Base-by-base conservation (phyloP, 2,113 vertebrate genomes). In the Lophotis ruficrista region DNA sequence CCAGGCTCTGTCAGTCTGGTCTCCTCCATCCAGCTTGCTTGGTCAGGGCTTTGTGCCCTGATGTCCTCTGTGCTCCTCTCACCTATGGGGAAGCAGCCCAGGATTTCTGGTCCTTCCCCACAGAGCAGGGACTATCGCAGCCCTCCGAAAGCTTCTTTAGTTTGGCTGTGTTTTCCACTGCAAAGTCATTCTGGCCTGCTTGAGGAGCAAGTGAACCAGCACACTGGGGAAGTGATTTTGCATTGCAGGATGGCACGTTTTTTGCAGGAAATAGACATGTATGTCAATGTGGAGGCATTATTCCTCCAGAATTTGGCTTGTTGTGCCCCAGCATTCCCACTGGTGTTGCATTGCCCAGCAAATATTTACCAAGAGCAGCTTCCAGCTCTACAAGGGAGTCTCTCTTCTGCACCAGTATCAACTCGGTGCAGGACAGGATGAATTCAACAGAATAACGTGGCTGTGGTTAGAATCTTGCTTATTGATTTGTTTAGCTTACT, bases 181-280 rank as follows among this genome's bases (percentile, higher is more conserved):
- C 24, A 48, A 81, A 51, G 37, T 33, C 27, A 15, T 53, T 83
- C 54, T 43, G 33, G 37, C 30, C 56, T 62, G 21, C 37, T 87
- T 79, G 48, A 75, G 65, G 79, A 85, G 14, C 25, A 70, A 45
- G 8, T 7, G 43, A 66, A 58, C n/a, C 20, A 21, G 37, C 19
- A 28, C 0, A 0, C 0, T 31, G 33, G 33, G 23, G n/a, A 79
- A 54, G 28, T 9, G 45, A 43, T 47, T 93, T 71, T 78, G 25
- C 28, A 12, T 38, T 31, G 20, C 43, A 75, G 70, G 19, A 33
- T 35, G 51, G 14, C 48, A 35, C 0, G 2, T 15, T 51, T 72
- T 30, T 56, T 81, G 54, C 17, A 11, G 35, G 25, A 90, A 83
- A 83, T 0, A 4, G 18, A 31, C 1, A 0, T 12, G 4, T 47